A percentile compares a stretch with the other conserved stretches of the same genome.
These are phyloP conservation scores for Tetramorium alpestre DNA, from an alignment of 1,140 invertebrate species.

Conservation along the genomic window DNA sequence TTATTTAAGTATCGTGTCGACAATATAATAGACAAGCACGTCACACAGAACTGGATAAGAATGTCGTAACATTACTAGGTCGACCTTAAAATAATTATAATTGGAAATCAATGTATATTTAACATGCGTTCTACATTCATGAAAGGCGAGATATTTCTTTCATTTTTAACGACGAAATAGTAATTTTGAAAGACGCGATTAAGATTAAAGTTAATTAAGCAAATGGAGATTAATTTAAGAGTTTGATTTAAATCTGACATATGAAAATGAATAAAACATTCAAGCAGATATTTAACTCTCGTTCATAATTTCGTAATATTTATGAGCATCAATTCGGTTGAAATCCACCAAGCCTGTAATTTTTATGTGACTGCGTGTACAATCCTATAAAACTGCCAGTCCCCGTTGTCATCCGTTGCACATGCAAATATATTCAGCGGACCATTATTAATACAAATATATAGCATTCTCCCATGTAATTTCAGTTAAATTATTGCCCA, in stretches of 20 bases:
- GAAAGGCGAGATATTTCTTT: not conserved
- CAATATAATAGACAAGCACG: not conserved
- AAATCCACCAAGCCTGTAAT: constrained; percentile 4
- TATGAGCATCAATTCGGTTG: not conserved
- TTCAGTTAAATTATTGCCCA: not conserved
- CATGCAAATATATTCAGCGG: not conserved
- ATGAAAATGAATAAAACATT: constrained; percentile 4
- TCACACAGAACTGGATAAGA: not conserved
- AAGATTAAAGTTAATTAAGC: not conserved
- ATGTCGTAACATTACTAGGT: not conserved
- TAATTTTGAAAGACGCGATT: not conserved
- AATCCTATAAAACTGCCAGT: constrained; percentile 34
- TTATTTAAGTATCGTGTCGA: constrained; percentile 27
- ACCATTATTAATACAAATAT: constrained; percentile 7
- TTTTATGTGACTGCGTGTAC: constrained; percentile 25
- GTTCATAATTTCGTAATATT: constrained; percentile 3
- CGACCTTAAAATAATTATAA: not conserved
- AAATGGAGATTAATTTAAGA: not conserved
- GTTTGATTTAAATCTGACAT: not conserved
- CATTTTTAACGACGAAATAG: not conserved
- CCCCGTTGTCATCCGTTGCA: not conserved
- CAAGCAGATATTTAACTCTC: constrained; percentile 15
- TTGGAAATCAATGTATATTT: not conserved
- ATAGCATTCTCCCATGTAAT: not conserved
- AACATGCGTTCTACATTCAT: not conserved